phyloP scores from a whole-genome alignment of 35 echinoderm and acorn worm genomes.

The Stichopus chloronotus region DNA sequence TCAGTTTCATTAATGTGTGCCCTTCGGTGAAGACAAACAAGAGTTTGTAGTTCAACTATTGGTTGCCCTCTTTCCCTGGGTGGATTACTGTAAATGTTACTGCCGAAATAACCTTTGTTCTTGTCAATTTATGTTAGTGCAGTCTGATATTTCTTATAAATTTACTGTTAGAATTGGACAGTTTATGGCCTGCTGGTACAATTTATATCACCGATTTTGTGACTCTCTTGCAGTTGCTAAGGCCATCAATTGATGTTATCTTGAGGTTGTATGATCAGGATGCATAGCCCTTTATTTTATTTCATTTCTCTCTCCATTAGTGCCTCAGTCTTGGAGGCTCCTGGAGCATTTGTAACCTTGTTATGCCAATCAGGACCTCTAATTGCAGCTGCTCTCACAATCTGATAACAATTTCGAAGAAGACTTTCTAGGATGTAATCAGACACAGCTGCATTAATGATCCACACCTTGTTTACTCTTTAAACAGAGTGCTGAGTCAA shows the following conservation, averaged over 20 bases:
- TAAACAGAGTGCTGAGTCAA: neutral
- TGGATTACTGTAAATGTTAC: no score
- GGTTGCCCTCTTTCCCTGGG: no score
- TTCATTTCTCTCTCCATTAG: neutral
- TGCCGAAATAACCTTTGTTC: no score
- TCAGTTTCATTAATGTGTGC: no score
- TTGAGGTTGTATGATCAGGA: neutral
- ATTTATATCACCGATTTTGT: constrained; percentile 4
- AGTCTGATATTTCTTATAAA: no score
- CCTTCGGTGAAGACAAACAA: no score
- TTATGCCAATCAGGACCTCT: neutral
- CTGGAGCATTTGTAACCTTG: neutral
- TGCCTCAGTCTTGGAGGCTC: neutral
- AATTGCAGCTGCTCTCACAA: neutral
- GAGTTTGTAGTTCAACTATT: no score
- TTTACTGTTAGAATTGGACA: neutral
- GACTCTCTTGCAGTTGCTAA: neutral
- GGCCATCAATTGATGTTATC: constrained; percentile 2
- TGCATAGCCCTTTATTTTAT: neutral
- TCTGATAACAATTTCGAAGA: neutral
- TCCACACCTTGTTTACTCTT: neutral
- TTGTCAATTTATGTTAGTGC: no score
- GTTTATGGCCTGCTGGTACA: neutral
- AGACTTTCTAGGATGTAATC: neutral
- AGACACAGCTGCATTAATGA: constrained; percentile 4